Evolutionary conservation across 2,113 vertebrate genomes (phyloP).

Genomic region (Dolichotis patagonum): DNA sequence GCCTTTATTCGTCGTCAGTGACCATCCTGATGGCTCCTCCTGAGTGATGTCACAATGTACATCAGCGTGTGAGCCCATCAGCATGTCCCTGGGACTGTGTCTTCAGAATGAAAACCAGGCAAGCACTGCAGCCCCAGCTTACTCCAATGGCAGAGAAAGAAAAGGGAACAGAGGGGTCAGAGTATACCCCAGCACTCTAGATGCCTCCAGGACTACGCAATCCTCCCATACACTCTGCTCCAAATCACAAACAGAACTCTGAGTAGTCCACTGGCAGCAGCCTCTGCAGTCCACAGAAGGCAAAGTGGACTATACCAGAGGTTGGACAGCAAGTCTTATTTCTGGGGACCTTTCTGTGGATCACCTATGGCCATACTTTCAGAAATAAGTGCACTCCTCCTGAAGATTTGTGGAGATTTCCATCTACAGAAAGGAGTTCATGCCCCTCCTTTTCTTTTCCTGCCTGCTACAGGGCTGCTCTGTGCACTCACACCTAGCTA

Average conservation of each 20-base stretch:
- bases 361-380: neutral
- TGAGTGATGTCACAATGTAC: accelerated
- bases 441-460: neutral
- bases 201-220: neutral
- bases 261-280: neutral
- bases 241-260: neutral
- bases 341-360: neutral
- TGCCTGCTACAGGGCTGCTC: neutral
- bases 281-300: neutral
- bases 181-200: neutral
- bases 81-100: accelerated
- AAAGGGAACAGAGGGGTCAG: neutral
- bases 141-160: neutral
- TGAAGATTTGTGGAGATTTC: neutral
- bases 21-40: neutral
- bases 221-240: neutral
- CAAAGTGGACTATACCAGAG: neutral
- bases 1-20: neutral
- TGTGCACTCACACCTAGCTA: neutral
- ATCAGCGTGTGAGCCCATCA: neutral
- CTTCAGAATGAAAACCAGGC: neutral
- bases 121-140: neutral
- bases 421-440: neutral
- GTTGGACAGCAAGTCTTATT: neutral
- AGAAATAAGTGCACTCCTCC: neutral